Evolutionary conservation across 2,113 vertebrate species (phyloP), one percentile per base, ranked within the genome.

Genomic region (Mixornis gularis): DNA sequence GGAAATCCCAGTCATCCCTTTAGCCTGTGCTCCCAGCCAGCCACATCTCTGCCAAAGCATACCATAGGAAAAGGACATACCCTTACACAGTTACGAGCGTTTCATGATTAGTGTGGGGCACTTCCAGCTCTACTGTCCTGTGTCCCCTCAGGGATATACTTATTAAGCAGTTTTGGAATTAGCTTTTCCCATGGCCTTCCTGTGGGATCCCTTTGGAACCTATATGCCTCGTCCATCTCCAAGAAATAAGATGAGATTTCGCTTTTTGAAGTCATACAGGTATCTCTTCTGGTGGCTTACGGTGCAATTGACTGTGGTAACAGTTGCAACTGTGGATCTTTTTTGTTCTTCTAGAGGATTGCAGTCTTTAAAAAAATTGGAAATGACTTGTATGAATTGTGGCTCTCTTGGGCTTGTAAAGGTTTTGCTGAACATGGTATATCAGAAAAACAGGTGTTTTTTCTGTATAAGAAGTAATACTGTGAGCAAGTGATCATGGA

Each of bases 221-320:
- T 94, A 96, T 53, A 79, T 76, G 62, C 85, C 97, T 85, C 92
- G 66, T 93, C 82, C 82, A 3, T 87, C 98, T 91, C 90, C 96
- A 87, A 97, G 96, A 95, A 96, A 96, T 93, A 98, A 97, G 93
- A 97, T 97, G 92, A 98, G 97, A 94, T 96, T 97, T 62, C 97
- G 95, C 49, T 97, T 98, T 93, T 96, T 97, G 76, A 98, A 98
- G 92, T 98, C 98, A 46, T 98, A 98, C 98, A 98, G 98, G 98
- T 98, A 98, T 72, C 58, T 70, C 26, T 88, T 68, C 68, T 94
- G n/a, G 36, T 87, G 89, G 34, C 25, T 74, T 64, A 29, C 0
- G 0, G 34, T 81, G 32, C 53, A 71, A 66, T 79, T 71, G 38
- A 62, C 19, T 29, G 53, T 87, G 30, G 40, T 83, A 81, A 24